These are phyloP conservation scores for Colistium nudipinnis DNA, from an alignment of 2,113 vertebrate genomes.

Conservation along the genomic window DNA sequence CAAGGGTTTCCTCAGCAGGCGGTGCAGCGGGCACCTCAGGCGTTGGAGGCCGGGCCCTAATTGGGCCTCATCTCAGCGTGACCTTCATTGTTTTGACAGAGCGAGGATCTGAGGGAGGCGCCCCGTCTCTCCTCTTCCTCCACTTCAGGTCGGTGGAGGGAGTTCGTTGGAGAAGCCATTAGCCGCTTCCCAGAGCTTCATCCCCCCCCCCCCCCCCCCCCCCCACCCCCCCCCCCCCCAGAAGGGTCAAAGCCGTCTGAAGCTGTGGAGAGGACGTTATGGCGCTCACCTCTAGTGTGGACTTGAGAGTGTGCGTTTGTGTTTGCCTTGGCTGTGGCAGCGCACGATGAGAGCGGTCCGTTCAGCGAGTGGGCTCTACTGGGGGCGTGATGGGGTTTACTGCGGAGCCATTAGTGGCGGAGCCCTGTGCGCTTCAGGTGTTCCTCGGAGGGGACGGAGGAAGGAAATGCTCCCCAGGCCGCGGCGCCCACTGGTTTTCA, in stretches of 20 bases:
- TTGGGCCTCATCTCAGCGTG: slow-evolving; percentile 69
- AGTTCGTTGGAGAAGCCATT: slow-evolving; percentile 61
- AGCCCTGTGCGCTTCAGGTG: slow-evolving; percentile 64
- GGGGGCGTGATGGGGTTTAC: slow-evolving; percentile 55
- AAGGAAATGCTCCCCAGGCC: slow-evolving; percentile 44
- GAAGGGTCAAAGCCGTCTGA: slow-evolving; percentile 50
- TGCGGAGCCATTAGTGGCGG: slow-evolving; percentile 61
- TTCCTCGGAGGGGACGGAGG: slow-evolving; percentile 48
- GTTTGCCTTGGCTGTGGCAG: slow-evolving; percentile 12
- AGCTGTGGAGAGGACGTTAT: slow-evolving; percentile 38
- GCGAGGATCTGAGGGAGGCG: slow-evolving; percentile 50
- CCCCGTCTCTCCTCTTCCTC: slow-evolving; percentile 1
- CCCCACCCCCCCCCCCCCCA: too few relatives aligned
- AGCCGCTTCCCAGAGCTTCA: slow-evolving; percentile 50
- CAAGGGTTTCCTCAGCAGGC: slow-evolving; percentile 22
- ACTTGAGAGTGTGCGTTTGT: background rate
- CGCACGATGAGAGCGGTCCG: slow-evolving; percentile 21
- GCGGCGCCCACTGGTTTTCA: slow-evolving; percentile 45
- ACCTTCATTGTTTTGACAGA: slow-evolving; percentile 79
- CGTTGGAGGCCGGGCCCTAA: slow-evolving; percentile 55
- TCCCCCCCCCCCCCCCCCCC: too few relatives aligned
- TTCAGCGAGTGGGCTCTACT: slow-evolving; percentile 25
- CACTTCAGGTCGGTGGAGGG: slow-evolving; percentile 33
- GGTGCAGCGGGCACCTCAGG: slow-evolving; percentile 40
- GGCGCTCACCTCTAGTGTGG: slow-evolving; percentile 21